Base-by-base conservation (phyloP, 2,888 invertebrate species). In the Calephelis perditalis region DNA sequence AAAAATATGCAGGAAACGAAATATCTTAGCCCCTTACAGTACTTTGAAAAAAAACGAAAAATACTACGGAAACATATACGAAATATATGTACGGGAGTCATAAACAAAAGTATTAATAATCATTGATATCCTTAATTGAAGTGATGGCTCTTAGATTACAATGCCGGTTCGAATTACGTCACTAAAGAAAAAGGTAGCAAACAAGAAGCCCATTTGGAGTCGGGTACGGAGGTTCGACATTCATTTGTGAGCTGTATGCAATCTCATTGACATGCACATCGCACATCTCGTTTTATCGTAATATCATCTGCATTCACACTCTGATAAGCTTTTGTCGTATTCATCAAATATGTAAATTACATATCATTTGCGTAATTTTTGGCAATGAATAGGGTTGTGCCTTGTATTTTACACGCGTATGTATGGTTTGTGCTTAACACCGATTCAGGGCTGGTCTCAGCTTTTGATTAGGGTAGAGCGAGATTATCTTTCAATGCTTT, bases 211-310 rank as follows among this genome's bases (percentile, higher is more conserved):
- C 63, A 62, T 65, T 63, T 60, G 58, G 58, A 62, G 35, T 57
- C 60, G 52, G 36, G 59, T 59, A 59, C 59, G 55, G 35, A 56
- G 62, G 54, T 63, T 65, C 63, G 59, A 64, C 45, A 58, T 49
- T 60, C 62, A 65, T 66, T 67, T 59, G 60, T 63, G 60, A 70
- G 70, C 71, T 73, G 68, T 69, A 70, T 71, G 71, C 73, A 70
- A 68, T 67, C 75, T 73, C 75, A 76, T 81, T 80, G 72, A 68
- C 74, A 79, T 82, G 75, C 75, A 73, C 71, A 71, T 68, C 70
- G 70, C 73, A 54, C 52, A 73, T 71, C 70, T 73, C 55, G 62
- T 66, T 65, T 62, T 67, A 71, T 68, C 61, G 65, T 70, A 66
- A 70, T 68, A 68, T 76, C 72, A 74, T 75, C 72, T 73, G 74